Evolutionary conservation across 37 sponge, comb jelly and placozoan genomes (phyloP).

Genomic region (Theonella swinhoei): DNA sequence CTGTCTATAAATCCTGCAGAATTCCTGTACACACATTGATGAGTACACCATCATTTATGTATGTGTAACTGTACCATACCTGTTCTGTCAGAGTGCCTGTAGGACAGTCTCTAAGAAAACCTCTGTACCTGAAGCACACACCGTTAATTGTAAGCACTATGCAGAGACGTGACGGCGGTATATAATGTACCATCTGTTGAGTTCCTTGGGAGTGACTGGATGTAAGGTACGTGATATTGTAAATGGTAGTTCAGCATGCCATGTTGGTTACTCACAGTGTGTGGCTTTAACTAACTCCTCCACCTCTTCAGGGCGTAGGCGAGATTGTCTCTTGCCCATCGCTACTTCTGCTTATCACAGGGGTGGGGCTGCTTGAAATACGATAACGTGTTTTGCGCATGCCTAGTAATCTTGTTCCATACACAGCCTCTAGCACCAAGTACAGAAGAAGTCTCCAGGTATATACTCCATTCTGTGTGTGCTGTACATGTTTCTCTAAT

Average conservation of each 20-base stretch:
- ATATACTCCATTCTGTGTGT: too few relatives aligned
- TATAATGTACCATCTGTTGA: conserved; percentile 55
- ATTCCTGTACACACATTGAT: conserved; percentile 36
- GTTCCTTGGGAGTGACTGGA: conserved; percentile 66
- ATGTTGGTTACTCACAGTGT: conserved; percentile 64
- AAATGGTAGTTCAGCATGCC: not conserved
- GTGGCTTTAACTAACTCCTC: conserved; percentile 64
- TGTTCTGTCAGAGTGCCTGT: conserved; percentile 59
- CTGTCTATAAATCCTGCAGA: conserved; percentile 72
- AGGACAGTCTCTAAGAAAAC: conserved; percentile 82
- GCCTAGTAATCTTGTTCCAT: conserved; percentile 14
- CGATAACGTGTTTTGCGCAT: not conserved
- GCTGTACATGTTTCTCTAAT: too few relatives aligned
- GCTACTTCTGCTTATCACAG: too few relatives aligned
- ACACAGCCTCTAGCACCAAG: not conserved
- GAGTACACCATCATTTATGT: not conserved
- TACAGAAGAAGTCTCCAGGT: too few relatives aligned
- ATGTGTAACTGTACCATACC: conserved; percentile 7
- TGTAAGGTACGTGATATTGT: not conserved
- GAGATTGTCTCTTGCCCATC: conserved; percentile 78
- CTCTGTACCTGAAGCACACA: conserved; percentile 76
- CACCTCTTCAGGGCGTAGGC: conserved; percentile 48
- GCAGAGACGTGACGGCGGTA: not conserved
- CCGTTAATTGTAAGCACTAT: too few relatives aligned
- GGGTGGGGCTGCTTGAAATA: conserved; percentile 19